phyloP scores from a whole-genome alignment of 2,888 invertebrate genomes.

The Frankliniella fusca region DNA sequence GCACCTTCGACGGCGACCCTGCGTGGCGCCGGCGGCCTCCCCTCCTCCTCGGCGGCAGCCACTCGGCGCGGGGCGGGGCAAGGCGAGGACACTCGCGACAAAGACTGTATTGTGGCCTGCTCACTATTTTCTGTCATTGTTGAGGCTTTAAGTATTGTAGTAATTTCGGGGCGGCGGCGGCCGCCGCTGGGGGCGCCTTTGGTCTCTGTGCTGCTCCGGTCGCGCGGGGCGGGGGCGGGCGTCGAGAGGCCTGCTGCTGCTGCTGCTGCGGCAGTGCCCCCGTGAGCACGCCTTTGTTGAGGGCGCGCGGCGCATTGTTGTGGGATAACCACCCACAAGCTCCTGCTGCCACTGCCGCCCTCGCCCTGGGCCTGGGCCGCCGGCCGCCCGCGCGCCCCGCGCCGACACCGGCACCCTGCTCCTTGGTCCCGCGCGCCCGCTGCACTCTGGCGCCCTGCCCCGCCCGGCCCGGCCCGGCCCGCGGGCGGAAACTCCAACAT shows the following conservation, averaged over 20 bases:
- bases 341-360: neutral
- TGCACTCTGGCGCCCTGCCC: neutral
- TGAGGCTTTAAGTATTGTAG: conserved; percentile 23
- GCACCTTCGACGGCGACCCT: neutral
- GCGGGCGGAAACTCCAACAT: conserved; percentile 17
- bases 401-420: neutral
- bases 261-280: neutral
- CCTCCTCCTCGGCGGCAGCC: neutral
- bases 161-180: neutral
- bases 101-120: conserved; percentile 14
- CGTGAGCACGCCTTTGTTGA: neutral
- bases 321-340: conserved; percentile 24
- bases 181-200: neutral
- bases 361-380: neutral
- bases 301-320: neutral
- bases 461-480: neutral
- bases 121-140: conserved; percentile 23
- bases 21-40: neutral
- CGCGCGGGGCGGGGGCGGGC: neutral
- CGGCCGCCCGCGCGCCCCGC: neutral
- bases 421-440: neutral
- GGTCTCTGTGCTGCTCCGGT: neutral
- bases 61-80: neutral
- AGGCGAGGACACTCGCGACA: neutral
- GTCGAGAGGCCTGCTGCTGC: neutral